These are phyloP conservation scores for Pimpla rufipes DNA, from an alignment of 2,888 invertebrate species.

Conservation along the genomic window DNA sequence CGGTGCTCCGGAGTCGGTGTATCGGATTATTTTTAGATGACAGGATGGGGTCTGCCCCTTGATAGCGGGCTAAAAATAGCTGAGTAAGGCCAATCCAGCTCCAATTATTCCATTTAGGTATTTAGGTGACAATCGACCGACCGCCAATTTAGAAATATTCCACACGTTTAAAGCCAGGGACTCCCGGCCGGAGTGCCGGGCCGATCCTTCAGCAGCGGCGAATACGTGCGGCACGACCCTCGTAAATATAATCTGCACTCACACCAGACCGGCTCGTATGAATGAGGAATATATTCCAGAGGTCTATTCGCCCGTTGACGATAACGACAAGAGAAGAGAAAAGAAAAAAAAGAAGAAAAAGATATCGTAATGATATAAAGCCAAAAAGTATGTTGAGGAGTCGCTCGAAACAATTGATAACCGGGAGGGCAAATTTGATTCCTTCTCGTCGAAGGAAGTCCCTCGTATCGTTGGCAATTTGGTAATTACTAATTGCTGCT, in stretches of 20 bases:
- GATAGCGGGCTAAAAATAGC: constrained; percentile 82
- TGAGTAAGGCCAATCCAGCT: constrained; percentile 83
- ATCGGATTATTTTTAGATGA: constrained; percentile 83
- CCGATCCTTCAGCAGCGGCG: constrained; percentile 17
- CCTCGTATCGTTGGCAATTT: constrained; percentile 46
- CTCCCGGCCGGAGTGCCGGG: constrained; percentile 3
- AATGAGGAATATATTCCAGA: constrained; percentile 6
- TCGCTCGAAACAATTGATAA: constrained; percentile 5
- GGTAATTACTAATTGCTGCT: constrained; percentile 59
- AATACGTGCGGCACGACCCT: constrained; percentile 12
- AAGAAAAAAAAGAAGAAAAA: background rate
- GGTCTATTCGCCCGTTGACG: background rate
- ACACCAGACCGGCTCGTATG: background rate
- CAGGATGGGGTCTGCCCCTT: constrained; percentile 81
- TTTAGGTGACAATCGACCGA: constrained; percentile 84
- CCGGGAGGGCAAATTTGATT: background rate
- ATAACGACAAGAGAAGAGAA: too few species aligned
- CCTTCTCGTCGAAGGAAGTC: constrained; percentile 32
- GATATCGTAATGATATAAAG: background rate
- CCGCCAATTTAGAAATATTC: constrained; percentile 84
- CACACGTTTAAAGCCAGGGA: constrained; percentile 73
- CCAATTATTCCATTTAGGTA: constrained; percentile 85
- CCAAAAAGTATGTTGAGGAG: background rate
- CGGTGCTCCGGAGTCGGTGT: constrained; percentile 36
- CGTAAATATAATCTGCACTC: constrained; percentile 28